Conservation (phyloP, 2,888 invertebrate species). For the Neria commutata region DNA sequence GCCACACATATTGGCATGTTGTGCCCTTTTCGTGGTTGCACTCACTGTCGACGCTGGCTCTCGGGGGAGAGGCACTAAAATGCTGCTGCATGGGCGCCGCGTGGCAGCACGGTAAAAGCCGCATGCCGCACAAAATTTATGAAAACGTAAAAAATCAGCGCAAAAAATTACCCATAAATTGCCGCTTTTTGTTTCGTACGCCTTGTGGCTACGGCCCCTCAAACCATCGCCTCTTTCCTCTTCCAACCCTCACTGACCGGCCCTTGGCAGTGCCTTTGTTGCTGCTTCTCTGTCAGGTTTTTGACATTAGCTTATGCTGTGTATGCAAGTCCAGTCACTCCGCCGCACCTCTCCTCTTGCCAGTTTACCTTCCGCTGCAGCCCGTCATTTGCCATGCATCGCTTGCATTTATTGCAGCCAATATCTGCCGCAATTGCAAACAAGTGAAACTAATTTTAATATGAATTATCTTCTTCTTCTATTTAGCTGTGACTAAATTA, state of each 20-base stretch:
- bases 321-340: not conserved
- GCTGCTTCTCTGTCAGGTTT: constrained; percentile 5
- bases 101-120: not conserved
- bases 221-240: too few species aligned
- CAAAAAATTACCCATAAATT: constrained; percentile 4
- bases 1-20: not conserved
- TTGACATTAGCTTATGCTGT: not conserved
- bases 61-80: not conserved
- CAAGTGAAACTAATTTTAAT: constrained; percentile 2
- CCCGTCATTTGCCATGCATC: not conserved
- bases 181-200: not conserved
- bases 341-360: not conserved
- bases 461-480: too few species aligned
- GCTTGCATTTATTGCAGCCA: not conserved
- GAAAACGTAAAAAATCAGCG: constrained; percentile 11
- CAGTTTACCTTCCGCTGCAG: too few species aligned
- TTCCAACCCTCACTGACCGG: too few species aligned
- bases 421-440: not conserved
- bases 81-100: not conserved
- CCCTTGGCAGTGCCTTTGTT: constrained; percentile 17
- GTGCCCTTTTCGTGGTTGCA: not conserved
- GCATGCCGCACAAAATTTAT: constrained; percentile 7
- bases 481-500: too few species aligned
- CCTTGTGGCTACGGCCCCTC: constrained; percentile 14
- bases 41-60: not conserved